A percentile compares a stretch with the other conserved stretches of the same genome.
phyloP scores from a whole-genome alignment of 1,140 invertebrate genomes.

The Linepithema humile region DNA sequence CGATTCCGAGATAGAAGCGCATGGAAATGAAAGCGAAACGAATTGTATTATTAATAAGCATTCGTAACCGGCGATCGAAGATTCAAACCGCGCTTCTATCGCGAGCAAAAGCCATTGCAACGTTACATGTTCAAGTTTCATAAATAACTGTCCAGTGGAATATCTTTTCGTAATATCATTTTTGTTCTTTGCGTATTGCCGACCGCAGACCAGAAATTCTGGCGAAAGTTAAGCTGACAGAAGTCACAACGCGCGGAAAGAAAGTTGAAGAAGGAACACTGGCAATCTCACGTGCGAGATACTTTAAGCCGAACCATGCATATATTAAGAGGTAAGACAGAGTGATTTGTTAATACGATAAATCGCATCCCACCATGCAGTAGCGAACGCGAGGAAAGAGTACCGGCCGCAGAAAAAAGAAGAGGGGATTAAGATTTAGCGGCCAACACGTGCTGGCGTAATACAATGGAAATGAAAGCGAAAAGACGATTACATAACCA shows the following conservation, averaged over 20 bases:
- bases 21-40: constrained; percentile 40
- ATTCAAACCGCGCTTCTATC: neutral
- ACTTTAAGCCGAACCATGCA: neutral
- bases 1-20: constrained; percentile 16
- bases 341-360: constrained; percentile 56
- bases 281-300: neutral
- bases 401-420: neutral
- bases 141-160: neutral
- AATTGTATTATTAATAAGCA: constrained; percentile 4
- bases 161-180: neutral
- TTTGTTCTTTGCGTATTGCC: neutral
- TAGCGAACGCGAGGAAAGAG: neutral
- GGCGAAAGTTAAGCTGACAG: neutral
- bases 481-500: too few relatives aligned
- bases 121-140: neutral
- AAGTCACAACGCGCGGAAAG: neutral
- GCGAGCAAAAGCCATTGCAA: neutral
- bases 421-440: neutral
- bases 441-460: neutral
- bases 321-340: constrained; percentile 31
- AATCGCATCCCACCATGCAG: constrained; percentile 32
- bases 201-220: neutral
- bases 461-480: too few relatives aligned
- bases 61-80: neutral
- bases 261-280: constrained; percentile 10